Evolutionary conservation across 2,888 invertebrate genomes (phyloP).

Genomic region (Erpobdella octoculata): DNA sequence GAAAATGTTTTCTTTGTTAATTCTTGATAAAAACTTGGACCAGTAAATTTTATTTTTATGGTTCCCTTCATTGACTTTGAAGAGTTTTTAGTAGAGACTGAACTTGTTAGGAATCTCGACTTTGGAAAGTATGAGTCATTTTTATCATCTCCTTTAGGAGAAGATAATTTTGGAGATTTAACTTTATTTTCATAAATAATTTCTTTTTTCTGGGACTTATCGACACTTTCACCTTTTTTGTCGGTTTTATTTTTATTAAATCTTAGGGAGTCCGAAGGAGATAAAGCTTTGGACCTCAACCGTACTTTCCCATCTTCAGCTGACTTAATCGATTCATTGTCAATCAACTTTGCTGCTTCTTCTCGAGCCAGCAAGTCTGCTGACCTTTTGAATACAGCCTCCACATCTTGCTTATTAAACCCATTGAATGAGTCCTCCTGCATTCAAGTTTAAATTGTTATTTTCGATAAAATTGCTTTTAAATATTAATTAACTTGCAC

Average conservation of each 20-base stretch:
- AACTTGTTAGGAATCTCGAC: constrained; percentile 1
- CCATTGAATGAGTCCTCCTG: constrained; percentile 22
- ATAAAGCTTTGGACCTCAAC: too few species aligned
- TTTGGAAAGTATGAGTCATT: constrained; percentile 14
- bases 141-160: not conserved
- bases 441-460: too few species aligned
- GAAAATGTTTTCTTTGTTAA: constrained; percentile 11
- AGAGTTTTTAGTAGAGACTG: not conserved
- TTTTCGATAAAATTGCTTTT: too few species aligned
- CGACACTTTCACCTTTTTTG: not conserved
- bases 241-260: not conserved
- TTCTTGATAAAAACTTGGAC: constrained; percentile 19
- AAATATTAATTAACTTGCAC: too few species aligned
- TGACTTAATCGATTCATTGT: not conserved
- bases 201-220: constrained; percentile 15
- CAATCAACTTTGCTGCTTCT: not conserved
- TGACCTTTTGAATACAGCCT: constrained; percentile 14
- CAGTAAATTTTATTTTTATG: constrained; percentile 27
- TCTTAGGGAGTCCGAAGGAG: too few species aligned
- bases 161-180: constrained; percentile 5
- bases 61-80: constrained; percentile 28
- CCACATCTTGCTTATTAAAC: constrained; percentile 15
- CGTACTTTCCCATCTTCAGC: too few species aligned
- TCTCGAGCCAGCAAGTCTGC: constrained; percentile 12
- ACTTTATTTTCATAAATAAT: not conserved